Evolutionary conservation across 2,888 invertebrate genomes (phyloP).

Genomic region (Melangyna quadrimaculata): DNA sequence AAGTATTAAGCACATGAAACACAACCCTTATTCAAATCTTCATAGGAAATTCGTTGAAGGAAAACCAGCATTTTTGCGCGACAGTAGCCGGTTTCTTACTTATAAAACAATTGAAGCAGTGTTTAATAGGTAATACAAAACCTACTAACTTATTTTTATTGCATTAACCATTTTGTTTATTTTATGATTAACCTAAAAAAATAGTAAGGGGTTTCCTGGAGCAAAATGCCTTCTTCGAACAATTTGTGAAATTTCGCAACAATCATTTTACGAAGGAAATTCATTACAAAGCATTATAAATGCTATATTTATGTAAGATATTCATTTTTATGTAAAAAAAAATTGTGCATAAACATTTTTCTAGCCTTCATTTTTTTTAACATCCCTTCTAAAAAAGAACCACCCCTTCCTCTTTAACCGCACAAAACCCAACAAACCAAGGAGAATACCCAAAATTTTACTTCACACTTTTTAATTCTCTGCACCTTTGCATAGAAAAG

Average conservation of each 20-base stretch:
- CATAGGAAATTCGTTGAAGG: constrained; percentile 6
- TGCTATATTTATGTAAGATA: constrained; percentile 76
- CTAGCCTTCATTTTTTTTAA: no score
- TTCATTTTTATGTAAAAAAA: not conserved
- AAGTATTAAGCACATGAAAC: not conserved
- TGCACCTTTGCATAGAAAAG: no score
- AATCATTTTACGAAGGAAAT: constrained; percentile 73
- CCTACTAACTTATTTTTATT: not conserved
- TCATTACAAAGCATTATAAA: constrained; percentile 76
- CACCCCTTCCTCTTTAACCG: no score
- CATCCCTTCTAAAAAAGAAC: no score
- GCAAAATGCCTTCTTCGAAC: constrained; percentile 81
- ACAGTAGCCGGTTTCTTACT: constrained; percentile 74
- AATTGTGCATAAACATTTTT: not conserved
- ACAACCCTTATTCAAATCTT: not conserved
- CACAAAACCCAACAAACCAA: no score
- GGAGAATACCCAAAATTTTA: no score
- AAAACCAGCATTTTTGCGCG: constrained; percentile 50
- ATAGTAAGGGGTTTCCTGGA: constrained; percentile 75
- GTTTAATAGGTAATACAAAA: constrained; percentile 73
- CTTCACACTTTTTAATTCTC: no score
- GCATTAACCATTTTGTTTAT: not conserved
- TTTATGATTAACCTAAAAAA: not conserved
- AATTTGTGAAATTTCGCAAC: constrained; percentile 81
- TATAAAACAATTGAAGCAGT: constrained; percentile 76